phyloP scores from a whole-genome alignment of 2,888 invertebrate species.

The Calameuta pallipes region DNA sequence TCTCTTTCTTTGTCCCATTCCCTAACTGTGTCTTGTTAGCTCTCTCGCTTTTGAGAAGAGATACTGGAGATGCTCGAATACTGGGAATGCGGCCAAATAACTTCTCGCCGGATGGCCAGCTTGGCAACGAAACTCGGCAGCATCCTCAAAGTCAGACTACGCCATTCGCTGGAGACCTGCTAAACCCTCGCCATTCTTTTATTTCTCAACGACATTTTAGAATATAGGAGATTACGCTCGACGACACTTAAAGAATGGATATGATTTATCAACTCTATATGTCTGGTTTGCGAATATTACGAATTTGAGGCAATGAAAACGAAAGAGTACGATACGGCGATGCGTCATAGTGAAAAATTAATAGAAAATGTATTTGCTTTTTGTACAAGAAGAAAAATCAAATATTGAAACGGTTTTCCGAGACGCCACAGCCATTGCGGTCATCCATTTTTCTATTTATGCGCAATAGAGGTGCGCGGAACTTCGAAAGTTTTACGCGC shows the following conservation, averaged over 20 bases:
- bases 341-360: background rate
- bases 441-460: background rate
- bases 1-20: background rate
- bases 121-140: slow-evolving; percentile 2
- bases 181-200: background rate
- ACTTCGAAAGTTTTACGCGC: background rate
- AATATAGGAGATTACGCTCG: background rate
- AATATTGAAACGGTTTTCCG: background rate
- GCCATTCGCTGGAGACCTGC: background rate
- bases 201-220: background rate
- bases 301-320: background rate
- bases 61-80: background rate
- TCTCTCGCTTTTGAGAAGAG: background rate
- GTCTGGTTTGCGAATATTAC: background rate
- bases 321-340: background rate
- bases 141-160: background rate
- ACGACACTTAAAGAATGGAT: background rate
- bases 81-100: slow-evolving; percentile 3
- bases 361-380: background rate
- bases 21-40: background rate
- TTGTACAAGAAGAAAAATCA: background rate
- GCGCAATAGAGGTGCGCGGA: background rate
- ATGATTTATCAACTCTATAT: background rate
- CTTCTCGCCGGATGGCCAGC: slow-evolving; percentile 7
- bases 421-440: background rate